Conservation (phyloP, 2,888 invertebrate genomes). For the Agonopterix heracliana region DNA sequence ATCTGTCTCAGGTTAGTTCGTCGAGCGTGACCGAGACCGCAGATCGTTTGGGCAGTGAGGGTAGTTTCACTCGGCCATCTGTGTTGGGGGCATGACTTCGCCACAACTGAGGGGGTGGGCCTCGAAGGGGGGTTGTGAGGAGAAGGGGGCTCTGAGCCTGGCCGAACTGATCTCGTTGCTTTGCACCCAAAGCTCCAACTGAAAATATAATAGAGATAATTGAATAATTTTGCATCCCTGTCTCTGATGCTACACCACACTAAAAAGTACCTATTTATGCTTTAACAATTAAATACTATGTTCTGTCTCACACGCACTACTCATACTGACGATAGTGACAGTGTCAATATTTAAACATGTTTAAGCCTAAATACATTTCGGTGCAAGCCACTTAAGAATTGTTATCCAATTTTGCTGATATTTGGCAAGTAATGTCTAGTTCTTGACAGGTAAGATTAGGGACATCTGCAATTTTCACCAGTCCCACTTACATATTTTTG, state of each 20-base stretch:
- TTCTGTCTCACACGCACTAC: background rate
- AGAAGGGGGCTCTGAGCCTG: slow-evolving; percentile 42
- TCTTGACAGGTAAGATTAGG: too few species aligned
- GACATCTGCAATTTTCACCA: too few species aligned
- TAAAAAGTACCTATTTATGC: too few species aligned
- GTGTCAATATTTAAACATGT: too few species aligned
- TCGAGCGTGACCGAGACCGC: slow-evolving; percentile 29
- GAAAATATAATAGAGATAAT: slow-evolving; percentile 17
- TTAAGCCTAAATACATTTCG: too few species aligned
- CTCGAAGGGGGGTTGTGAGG: slow-evolving; percentile 30
- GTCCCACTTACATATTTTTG: too few species aligned
- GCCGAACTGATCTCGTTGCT: slow-evolving; percentile 70
- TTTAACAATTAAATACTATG: too few species aligned
- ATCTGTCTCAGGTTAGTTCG: slow-evolving; percentile 15
- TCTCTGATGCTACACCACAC: too few species aligned
- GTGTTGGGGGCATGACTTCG: slow-evolving; percentile 44
- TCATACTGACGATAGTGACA: background rate
- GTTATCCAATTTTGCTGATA: too few species aligned
- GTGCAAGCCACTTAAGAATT: too few species aligned
- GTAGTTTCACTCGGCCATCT: slow-evolving; percentile 41
- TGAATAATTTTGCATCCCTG: background rate
- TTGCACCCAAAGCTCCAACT: slow-evolving; percentile 72
- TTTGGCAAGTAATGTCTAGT: too few species aligned
- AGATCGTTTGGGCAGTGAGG: slow-evolving; percentile 46
- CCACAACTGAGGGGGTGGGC: slow-evolving; percentile 46